Base-by-base conservation (phyloP, 30 jellyfish, hydroid and myxozoan species). In the Aurelia coerulea region DNA sequence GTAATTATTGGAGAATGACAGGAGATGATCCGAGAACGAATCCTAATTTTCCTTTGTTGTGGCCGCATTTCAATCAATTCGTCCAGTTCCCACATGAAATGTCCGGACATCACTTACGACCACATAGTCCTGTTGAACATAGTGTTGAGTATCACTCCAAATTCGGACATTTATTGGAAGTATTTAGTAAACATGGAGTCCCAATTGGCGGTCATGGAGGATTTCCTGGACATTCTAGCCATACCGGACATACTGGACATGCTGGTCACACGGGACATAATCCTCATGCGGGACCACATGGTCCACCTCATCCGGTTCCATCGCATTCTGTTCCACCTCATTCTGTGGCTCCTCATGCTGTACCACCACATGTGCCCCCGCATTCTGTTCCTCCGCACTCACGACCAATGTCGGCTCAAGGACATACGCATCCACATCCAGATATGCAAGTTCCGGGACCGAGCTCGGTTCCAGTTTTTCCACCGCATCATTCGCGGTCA, bases 1-100 rank as follows among this genome's bases (percentile, higher is more conserved):
- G 97, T 7, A 68, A 67, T 58, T 82, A 62, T 79, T 65, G 90
- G 86, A 85, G 86, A 68, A 78, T 56, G 76, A 78, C 81, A 9
- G 96, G 91, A 16, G 88, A 80, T 18, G 97, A 89, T 19, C 97
- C 88, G 1, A 81, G 90, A 42, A 52, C 83, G 33, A 72, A 66
- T 74, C 88, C 97, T 53, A 90, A 89, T 60, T 74, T 89, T 39
- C 90, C 97, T 41, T 69, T 73, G 49, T 46, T 89, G 46, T 89
- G 90, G 90, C 97, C 97, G 39, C 89, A 76, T 1, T 87, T 87
- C 59, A 87, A 87, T 71, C 88, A 78, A 80, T 83, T 31, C 32
- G 92, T 73, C 76, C 69, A 90, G 78, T 76, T 87, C 42, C 96
- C 96, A 42, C 96, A 87, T 60, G 96, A 87, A 33, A 68, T 87